These are phyloP conservation scores for Brassicogethes aeneus DNA, from an alignment of 2,888 invertebrate species.

Conservation along the genomic window DNA sequence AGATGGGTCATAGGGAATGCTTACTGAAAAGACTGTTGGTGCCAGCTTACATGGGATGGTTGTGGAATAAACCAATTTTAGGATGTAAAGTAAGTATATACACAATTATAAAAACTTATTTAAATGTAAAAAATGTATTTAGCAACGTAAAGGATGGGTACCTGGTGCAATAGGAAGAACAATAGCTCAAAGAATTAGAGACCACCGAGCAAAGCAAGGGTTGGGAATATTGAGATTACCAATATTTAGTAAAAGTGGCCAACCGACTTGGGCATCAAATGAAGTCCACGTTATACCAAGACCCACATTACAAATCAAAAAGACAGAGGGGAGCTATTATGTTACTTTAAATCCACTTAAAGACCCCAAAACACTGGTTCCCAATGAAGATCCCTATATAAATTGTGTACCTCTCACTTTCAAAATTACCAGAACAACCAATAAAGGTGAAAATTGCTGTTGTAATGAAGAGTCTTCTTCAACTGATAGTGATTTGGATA, in stretches of 20 bases:
- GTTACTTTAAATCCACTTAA: conserved; percentile 61
- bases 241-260: conserved; percentile 11
- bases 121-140: conserved; percentile 10
- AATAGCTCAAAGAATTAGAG: conserved; percentile 31
- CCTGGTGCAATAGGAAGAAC: conserved; percentile 49
- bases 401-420: conserved; percentile 61
- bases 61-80: conserved; percentile 44
- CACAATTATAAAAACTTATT: not conserved
- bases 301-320: conserved; percentile 55
- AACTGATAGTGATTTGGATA: conserved; percentile 58
- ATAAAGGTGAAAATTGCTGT: conserved; percentile 39
- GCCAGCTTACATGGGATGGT: conserved; percentile 59
- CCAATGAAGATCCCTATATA: conserved; percentile 58
- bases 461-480: conserved; percentile 28
- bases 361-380: conserved; percentile 48
- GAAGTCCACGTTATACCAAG: conserved; percentile 46
- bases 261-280: conserved; percentile 39
- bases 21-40: conserved; percentile 45
- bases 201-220: conserved; percentile 30
- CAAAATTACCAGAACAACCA: conserved; percentile 53
- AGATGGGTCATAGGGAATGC: conserved; percentile 50
- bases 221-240: conserved; percentile 23
- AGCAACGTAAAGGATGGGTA: conserved; percentile 47
- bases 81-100: not conserved
- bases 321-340: conserved; percentile 55